phyloP scores from a whole-genome alignment of 2,797 vertebrate genomes.

The Chloroceryle inda region DNA sequence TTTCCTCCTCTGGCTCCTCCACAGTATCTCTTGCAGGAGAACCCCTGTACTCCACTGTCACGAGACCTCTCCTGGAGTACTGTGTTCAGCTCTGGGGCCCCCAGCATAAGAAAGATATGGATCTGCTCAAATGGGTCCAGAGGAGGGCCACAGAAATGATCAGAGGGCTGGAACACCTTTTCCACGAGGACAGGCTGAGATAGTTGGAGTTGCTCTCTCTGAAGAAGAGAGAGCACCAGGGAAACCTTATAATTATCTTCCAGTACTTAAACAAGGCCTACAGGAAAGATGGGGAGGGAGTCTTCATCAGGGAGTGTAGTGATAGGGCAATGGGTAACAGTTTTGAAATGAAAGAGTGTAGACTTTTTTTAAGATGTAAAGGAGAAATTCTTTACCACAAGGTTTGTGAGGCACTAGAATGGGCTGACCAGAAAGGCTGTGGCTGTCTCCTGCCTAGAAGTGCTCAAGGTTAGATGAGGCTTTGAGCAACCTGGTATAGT shows the following conservation, averaged over 20 bases:
- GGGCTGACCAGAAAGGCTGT: background rate
- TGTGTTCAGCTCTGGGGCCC: background rate
- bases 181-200: background rate
- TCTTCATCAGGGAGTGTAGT: background rate
- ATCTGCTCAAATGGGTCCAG: background rate
- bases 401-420: background rate
- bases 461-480: background rate
- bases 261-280: background rate
- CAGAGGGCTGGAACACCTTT: background rate
- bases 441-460: background rate
- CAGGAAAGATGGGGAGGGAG: background rate
- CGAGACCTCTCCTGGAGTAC: background rate
- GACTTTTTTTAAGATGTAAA: background rate
- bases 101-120: background rate
- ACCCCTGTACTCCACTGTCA: background rate
- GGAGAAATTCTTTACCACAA: background rate
- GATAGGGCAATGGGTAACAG: background rate
- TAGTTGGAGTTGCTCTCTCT: background rate
- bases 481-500: background rate
- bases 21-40: fast-evolving
- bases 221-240: background rate
- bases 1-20: background rate
- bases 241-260: background rate
- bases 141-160: background rate
- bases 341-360: background rate